phyloP scores from a whole-genome alignment of 2,113 vertebrate genomes.

The Fregetta grallaria region DNA sequence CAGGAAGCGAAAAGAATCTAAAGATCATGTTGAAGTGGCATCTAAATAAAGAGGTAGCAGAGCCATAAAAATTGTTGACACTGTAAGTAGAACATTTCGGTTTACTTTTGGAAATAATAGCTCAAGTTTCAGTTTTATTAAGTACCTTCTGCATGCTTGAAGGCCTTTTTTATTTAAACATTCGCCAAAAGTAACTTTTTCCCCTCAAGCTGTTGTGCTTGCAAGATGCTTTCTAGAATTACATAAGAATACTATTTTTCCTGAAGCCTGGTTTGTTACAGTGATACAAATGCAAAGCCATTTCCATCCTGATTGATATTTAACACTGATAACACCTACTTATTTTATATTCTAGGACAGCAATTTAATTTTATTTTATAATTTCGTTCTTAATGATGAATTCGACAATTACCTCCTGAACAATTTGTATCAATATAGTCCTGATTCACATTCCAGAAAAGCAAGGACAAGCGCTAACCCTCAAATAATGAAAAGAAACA shows the following conservation, averaged over 20 bases:
- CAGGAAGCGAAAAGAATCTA: neutral
- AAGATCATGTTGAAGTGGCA: neutral
- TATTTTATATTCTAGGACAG: neutral
- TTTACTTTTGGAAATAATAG: neutral
- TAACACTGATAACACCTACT: neutral
- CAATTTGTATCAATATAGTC: neutral
- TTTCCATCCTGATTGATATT: neutral
- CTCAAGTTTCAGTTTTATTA: neutral
- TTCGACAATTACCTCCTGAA: neutral
- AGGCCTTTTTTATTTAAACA: neutral
- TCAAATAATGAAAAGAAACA: slow-evolving; percentile 11
- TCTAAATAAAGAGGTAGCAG: neutral
- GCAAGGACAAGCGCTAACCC: neutral
- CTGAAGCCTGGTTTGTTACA: neutral
- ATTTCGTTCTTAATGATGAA: neutral
- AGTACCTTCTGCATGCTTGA: neutral
- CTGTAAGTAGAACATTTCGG: neutral
- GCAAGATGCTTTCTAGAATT: neutral
- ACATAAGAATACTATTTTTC: neutral
- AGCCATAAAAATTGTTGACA: neutral
- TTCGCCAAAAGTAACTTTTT: neutral
- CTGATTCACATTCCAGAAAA: neutral
- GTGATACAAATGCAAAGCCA: neutral
- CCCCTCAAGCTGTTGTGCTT: neutral
- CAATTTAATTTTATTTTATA: slow-evolving; percentile 5